Base-by-base conservation (phyloP, 2,888 invertebrate genomes). In the Sminthurinus aureus region DNA sequence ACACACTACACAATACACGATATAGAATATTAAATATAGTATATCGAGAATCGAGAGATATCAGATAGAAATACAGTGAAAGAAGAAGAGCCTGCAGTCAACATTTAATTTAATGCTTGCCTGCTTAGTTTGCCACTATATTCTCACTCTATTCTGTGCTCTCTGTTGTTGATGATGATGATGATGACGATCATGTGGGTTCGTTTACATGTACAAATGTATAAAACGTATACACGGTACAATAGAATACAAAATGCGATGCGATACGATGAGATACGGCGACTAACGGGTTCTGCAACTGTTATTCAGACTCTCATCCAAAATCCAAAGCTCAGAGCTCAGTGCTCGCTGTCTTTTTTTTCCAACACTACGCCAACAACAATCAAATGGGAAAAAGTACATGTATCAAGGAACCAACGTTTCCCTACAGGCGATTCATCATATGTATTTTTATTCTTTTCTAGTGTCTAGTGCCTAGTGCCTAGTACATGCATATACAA, bases 241-340 rank as follows among this genome's bases (percentile, higher is more conserved):
- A 38, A 38, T 38, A 38, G 1, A 6, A 38, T 38, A 38, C 38
- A 6, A 38, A 38, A 38, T 6, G 38, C 6, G 38, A 38, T 76
- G 51, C 76, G 76, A 38, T 20, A 71, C 71, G 71, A 71, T 76
- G 50, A 51, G 76, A 51, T n/a, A 76, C 20, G 58, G 50, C 26
- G 26, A 80, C 50, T 80, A 80, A 80, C 80, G 80, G 80, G 80
- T 80, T 80, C 80, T 80, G 69, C 80, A 80, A 80, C 80, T 80
- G 80, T 80, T 80, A 9, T 71, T 71, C 58, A 50, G 76, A 76
- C 76, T 76, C 38, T 38, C 38, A 38, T 76, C 20, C 9, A 18
- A 76, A n/a, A n/a, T n/a, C n/a, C n/a, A n/a, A n/a, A n/a, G n/a
- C n/a, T n/a, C n/a, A n/a, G n/a, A 20, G 58, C 76, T 22, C 22